A percentile compares a stretch with the other conserved stretches of the same genome.
phyloP scores from a whole-genome alignment of 2,888 invertebrate genomes.

The Limnephilus lunatus region DNA sequence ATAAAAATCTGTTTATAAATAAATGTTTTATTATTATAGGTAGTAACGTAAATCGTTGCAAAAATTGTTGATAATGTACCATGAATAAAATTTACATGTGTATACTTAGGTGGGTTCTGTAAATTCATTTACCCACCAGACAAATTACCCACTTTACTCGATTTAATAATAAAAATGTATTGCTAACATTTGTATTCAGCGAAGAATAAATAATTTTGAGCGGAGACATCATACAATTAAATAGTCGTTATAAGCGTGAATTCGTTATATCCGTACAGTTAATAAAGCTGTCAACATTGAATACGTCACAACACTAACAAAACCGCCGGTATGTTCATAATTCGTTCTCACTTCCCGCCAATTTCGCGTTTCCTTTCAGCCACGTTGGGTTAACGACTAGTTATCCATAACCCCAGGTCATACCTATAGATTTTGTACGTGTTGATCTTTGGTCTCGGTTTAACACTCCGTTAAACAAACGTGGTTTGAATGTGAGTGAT shows the following conservation, averaged over 20 bases:
- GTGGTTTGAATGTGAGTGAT: background rate
- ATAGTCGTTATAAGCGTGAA: background rate
- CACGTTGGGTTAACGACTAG: background rate
- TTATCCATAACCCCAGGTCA: background rate
- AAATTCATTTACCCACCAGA: background rate
- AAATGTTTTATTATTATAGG: no score
- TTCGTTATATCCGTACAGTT: background rate
- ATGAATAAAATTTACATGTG: no score
- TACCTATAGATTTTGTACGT: background rate
- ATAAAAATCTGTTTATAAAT: no score
- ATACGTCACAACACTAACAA: background rate
- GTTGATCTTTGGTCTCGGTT: background rate
- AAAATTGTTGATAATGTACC: no score
- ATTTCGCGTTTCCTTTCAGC: conserved; percentile 36
- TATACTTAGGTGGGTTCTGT: background rate
- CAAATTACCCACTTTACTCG: background rate
- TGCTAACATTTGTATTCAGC: background rate
- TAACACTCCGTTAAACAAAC: background rate
- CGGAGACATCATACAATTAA: background rate
- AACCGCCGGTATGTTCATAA: background rate
- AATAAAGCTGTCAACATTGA: background rate
- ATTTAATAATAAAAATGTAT: background rate
- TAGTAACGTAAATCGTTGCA: no score
- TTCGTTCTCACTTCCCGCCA: conserved; percentile 40
- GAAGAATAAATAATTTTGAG: background rate